Evolutionary conservation across 2,113 vertebrate species (phyloP).

Genomic region (Cyphomyrus discorhynchus): DNA sequence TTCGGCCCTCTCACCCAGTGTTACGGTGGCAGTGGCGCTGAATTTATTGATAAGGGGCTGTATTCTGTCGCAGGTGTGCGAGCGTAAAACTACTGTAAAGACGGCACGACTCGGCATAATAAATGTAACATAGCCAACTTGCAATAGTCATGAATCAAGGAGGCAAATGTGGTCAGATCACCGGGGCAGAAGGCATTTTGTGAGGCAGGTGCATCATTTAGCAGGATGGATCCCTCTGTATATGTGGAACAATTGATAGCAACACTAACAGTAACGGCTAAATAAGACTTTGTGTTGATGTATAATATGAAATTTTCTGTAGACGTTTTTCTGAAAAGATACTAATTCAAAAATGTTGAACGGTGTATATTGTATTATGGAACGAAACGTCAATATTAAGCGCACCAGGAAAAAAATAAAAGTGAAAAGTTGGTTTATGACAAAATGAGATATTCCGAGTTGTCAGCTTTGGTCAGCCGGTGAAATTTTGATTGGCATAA

Average conservation of each 20-base stretch:
- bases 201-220: neutral
- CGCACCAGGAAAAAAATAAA: neutral
- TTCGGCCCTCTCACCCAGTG: neutral
- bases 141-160: neutral
- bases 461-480: too few species aligned
- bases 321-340: neutral
- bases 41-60: neutral
- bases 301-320: neutral
- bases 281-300: neutral
- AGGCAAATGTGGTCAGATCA: neutral
- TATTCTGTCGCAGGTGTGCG: neutral
- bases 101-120: neutral
- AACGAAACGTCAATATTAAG: neutral
- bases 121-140: neutral
- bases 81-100: neutral
- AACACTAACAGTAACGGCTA: too few species aligned
- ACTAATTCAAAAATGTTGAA: neutral
- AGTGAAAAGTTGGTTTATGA: neutral
- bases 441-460: neutral
- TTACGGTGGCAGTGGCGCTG: neutral
- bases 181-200: neutral
- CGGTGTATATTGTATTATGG: neutral
- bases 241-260: neutral
- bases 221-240: neutral
- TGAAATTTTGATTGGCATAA: neutral